Evolutionary conservation across 2,888 invertebrate genomes (phyloP), one percentile per base, ranked within the genome.

Genomic region (Panorpa germanica): DNA sequence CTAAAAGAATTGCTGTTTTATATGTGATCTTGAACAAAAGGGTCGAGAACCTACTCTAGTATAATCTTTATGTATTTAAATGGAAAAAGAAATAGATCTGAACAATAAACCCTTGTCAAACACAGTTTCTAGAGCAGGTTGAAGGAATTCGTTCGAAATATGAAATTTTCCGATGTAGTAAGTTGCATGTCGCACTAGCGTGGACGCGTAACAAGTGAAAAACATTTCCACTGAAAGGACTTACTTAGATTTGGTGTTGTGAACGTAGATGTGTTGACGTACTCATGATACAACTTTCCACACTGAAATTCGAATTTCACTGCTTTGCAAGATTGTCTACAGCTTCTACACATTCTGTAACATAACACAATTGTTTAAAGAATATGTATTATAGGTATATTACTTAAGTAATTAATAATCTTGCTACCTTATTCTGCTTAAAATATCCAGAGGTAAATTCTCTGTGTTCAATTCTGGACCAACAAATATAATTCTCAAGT

Each of bases 381-480:
- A 21, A 14, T 15, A 27, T 20, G 13, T 29, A 21, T 15, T 27
- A 16, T 16, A 33, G 5, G 28, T 11, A 25, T 21, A 13, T 27
- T 28, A n/a, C 17, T 24, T 24, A 15, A 9, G 10, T 31, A 19
- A 33, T 11, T 19, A 11, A 27, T 14, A 10, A 31, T 20, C 12
- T 18, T 40, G 49, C 44, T 39, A 66, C 67, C 57, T 63, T 16
- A 69, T 59, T 37, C 56, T 63, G 4, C 57, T 56, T 0, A 73
- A 52, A 27, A 70, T 50, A 2, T 65, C 61, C 21, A 65, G 42
- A 0, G 70, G 65, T 25, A 68, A 44, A 8, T 65, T 62, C 0
- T 58, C 54, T 1, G 68, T 57, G 43, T 65, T 63, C 1, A 77
- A 49, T 40, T 75, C 71, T 0, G 70, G 67, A 1, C 74, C 74